These are phyloP conservation scores for Catostylus mosaicus DNA, from an alignment of 30 jellyfish, hydroid and myxozoan genomes.

Conservation along the genomic window DNA sequence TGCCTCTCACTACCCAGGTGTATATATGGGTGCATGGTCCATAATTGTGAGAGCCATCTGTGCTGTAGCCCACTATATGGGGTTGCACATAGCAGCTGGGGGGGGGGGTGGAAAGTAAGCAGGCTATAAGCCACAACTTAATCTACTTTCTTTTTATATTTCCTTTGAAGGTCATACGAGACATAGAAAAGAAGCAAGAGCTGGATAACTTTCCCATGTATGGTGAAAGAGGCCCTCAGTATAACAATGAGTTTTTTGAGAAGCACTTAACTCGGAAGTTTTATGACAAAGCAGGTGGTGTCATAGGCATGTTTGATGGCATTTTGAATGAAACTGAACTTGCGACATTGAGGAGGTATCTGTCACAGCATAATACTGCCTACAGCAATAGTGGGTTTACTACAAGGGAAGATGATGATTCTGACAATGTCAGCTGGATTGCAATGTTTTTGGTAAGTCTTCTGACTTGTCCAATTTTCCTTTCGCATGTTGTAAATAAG, in stretches of 20 bases:
- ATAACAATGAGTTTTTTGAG: slow-evolving; percentile 27
- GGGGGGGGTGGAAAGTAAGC: too few species aligned
- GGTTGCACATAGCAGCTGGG: too few species aligned
- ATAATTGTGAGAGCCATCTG: too few species aligned
- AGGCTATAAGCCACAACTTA: too few species aligned
- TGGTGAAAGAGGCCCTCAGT: slow-evolving; percentile 6
- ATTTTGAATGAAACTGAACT: slow-evolving; percentile 43
- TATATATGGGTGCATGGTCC: too few species aligned
- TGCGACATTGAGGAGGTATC: slow-evolving; percentile 6
- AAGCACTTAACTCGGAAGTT: slow-evolving; percentile 34
- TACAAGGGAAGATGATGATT: slow-evolving; percentile 30
- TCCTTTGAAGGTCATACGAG: slow-evolving; percentile 3
- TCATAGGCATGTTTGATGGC: slow-evolving; percentile 29
- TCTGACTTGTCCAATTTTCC: too few species aligned
- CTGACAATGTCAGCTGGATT: slow-evolving; percentile 64
- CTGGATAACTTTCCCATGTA: slow-evolving; percentile 14
- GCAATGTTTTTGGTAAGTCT: slow-evolving; percentile 35
- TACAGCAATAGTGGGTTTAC: slow-evolving; percentile 1
- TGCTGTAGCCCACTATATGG: too few species aligned
- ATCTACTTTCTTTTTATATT: neutral
- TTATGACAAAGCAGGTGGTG: slow-evolving; percentile 27
- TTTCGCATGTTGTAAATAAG: too few species aligned
- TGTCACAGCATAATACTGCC: slow-evolving; percentile 18
- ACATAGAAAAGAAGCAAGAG: slow-evolving; percentile 5
- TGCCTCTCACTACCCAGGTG: too few species aligned